phyloP scores from a whole-genome alignment of 2,888 invertebrate species.

The Cheilosia vulpina region DNA sequence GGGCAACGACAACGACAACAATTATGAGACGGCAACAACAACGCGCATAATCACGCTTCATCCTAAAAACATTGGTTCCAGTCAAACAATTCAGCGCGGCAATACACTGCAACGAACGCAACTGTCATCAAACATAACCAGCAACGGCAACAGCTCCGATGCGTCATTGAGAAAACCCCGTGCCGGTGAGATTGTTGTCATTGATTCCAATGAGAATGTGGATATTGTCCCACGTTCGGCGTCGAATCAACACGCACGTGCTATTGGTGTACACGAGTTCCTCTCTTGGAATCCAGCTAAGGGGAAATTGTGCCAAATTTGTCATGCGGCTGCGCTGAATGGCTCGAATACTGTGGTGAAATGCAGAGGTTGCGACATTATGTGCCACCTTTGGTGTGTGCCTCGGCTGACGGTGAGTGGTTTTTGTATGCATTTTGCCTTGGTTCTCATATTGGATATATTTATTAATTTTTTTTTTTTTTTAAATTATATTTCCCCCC shows the following conservation, averaged over 20 bases:
- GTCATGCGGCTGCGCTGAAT: constrained; percentile 71
- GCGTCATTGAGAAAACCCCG: constrained; percentile 26
- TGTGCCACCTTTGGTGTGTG: constrained; percentile 76
- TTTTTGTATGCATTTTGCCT: constrained; percentile 27
- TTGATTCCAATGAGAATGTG: constrained; percentile 38
- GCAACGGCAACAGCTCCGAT: constrained; percentile 31
- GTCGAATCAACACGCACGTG: constrained; percentile 14
- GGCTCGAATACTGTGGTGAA: constrained; percentile 66
- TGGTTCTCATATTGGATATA: not conserved
- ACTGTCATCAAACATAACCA: constrained; percentile 17
- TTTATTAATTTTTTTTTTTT: too few relatives aligned
- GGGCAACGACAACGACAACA: constrained; percentile 34
- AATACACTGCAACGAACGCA: constrained; percentile 43
- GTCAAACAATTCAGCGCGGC: constrained; percentile 69
- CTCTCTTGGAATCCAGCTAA: constrained; percentile 69
- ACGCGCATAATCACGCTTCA: constrained; percentile 73
- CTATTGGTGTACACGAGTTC: constrained; percentile 64
- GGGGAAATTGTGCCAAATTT: constrained; percentile 76
- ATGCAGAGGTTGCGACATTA: constrained; percentile 74
- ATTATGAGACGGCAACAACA: constrained; percentile 27
- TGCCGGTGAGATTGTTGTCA: constrained; percentile 12
- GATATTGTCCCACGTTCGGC: constrained; percentile 5
- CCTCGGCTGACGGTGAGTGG: constrained; percentile 74
- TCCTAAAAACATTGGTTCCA: constrained; percentile 70
- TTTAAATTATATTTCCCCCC: not conserved